phyloP scores from a whole-genome alignment of 2,797 vertebrate genomes.

The Hipposideros larvatus region DNA sequence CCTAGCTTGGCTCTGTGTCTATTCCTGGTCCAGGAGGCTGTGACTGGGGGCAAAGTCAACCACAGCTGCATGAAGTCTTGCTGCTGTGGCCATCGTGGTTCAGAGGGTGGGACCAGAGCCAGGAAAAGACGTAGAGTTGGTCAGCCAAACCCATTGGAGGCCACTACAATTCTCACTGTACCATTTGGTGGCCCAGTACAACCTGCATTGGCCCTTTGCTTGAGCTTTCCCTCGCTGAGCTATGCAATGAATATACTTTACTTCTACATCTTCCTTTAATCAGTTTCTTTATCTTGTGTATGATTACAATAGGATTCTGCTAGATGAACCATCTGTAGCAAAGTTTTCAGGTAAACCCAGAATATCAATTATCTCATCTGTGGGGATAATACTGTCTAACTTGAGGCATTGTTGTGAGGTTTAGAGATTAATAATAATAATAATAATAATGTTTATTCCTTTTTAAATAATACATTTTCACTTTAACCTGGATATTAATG shows the following conservation, averaged over 20 bases:
- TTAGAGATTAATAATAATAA: slow-evolving; percentile 1
- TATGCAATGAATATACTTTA: neutral
- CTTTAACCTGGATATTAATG: slow-evolving; percentile 23
- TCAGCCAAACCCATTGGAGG: neutral
- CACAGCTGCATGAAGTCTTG: neutral
- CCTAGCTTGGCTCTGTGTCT: neutral
- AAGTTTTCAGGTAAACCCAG: slow-evolving; percentile 17
- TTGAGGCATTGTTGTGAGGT: neutral
- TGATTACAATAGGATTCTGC: neutral
- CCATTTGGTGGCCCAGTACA: neutral
- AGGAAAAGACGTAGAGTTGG: neutral
- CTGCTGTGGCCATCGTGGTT: neutral
- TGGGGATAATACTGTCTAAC: neutral
- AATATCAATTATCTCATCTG: slow-evolving; percentile 30
- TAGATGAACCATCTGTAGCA: slow-evolving; percentile 6
- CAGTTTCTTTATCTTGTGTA: slow-evolving; percentile 5
- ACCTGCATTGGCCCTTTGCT: neutral
- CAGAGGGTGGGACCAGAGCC: neutral
- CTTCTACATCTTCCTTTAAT: neutral
- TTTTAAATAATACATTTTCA: slow-evolving; percentile 37
- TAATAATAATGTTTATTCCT: neutral
- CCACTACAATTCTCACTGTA: neutral
- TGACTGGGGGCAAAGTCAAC: neutral
- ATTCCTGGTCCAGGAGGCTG: neutral
- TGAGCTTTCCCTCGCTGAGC: neutral